phyloP scores from a whole-genome alignment of 2,888 invertebrate genomes.

The Ariolimax columbianus region DNA sequence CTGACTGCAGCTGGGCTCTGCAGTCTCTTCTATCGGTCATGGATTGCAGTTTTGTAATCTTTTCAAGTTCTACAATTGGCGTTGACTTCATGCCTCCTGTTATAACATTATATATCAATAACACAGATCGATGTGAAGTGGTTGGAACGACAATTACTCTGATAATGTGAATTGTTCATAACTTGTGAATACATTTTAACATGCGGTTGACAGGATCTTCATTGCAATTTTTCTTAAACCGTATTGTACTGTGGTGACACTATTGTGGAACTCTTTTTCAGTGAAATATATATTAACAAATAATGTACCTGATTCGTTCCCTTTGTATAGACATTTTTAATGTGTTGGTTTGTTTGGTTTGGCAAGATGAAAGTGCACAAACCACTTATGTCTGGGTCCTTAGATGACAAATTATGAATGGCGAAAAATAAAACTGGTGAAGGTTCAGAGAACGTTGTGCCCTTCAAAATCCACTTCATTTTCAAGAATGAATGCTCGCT shows the following conservation, averaged over 20 bases:
- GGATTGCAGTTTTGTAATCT: no score
- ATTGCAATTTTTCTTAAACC: neutral
- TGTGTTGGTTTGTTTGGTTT: neutral
- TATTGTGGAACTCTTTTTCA: neutral
- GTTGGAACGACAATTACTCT: no score
- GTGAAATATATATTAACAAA: neutral
- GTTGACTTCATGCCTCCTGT: no score
- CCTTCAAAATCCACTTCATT: constrained; percentile 5
- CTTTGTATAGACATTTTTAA: neutral
- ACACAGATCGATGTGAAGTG: no score
- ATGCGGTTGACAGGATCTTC: neutral
- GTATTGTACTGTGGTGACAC: neutral
- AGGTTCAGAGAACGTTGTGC: neutral
- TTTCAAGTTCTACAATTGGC: no score
- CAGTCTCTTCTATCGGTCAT: no score
- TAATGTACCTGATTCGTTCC: neutral
- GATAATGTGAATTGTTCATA: no score
- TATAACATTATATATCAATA: no score
- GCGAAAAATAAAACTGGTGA: neutral
- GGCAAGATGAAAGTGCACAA: neutral
- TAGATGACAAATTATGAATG: neutral
- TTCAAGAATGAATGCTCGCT: neutral
- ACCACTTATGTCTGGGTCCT: neutral
- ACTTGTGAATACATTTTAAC: neutral
- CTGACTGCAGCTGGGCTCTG: no score